A percentile compares a stretch with the other conserved stretches of the same genome.
phyloP scores from a whole-genome alignment of 2,113 vertebrate species.

The Corvus moneduloides region DNA sequence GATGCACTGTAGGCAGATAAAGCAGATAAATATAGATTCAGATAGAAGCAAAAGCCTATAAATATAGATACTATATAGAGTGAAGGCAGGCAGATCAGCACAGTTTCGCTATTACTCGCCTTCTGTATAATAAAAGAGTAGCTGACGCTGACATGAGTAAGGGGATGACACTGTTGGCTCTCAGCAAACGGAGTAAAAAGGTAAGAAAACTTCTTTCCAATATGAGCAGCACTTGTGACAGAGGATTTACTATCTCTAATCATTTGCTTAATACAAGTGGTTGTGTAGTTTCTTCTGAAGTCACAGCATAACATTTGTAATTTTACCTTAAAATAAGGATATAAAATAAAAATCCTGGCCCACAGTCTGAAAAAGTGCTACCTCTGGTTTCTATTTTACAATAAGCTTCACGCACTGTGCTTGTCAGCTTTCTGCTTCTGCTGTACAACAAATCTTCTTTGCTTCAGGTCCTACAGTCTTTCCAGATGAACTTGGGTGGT shows the following conservation, averaged over 20 bases:
- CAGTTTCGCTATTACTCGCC: conserved; percentile 71
- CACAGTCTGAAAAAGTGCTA: background rate
- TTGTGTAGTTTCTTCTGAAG: background rate
- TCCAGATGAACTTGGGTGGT: background rate
- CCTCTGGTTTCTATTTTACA: background rate
- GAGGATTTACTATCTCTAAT: conserved; percentile 41
- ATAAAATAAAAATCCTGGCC: background rate
- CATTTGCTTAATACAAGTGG: conserved; percentile 44
- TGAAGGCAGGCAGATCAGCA: conserved; percentile 65
- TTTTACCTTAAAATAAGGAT: conserved; percentile 20
- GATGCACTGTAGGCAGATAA: conserved; percentile 82
- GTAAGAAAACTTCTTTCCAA: conserved; percentile 71
- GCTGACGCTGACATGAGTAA: conserved; percentile 71
- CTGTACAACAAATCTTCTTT: background rate
- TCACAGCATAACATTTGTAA: background rate
- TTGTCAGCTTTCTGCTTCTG: conserved; percentile 3
- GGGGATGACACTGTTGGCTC: conserved; percentile 68
- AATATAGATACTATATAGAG: conserved; percentile 75
- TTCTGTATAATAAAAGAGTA: conserved; percentile 68
- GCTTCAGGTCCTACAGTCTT: background rate
- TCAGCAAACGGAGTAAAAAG: conserved; percentile 54
- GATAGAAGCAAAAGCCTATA: conserved; percentile 78
- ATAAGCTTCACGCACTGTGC: rapidly evolving
- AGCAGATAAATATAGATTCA: conserved; percentile 81
- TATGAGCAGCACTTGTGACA: conserved; percentile 39